Percentiles rank a stretch among this genome's conserved stretches.
Conservation (phyloP, 2,888 invertebrate genomes). For the Xylota sylvarum region DNA sequence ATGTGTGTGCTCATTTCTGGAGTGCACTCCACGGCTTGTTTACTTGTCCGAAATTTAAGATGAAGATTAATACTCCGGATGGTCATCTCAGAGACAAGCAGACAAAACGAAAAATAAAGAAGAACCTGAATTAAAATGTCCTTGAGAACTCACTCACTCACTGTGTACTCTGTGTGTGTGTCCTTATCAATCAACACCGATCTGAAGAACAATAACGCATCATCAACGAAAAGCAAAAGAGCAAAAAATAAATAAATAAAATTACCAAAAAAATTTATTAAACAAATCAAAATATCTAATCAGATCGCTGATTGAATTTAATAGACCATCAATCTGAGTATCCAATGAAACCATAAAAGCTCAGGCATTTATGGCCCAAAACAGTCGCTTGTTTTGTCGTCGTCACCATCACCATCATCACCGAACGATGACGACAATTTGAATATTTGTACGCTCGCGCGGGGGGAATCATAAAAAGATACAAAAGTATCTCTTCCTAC, state of each 20-base stretch:
- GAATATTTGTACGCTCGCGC: constrained; percentile 33
- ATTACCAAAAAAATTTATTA: constrained; percentile 33
- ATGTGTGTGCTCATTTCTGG: background rate
- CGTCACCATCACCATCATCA: background rate
- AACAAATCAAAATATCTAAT: constrained; percentile 53
- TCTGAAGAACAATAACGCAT: constrained; percentile 31
- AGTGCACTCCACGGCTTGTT: constrained; percentile 28
- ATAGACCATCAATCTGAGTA: constrained; percentile 68
- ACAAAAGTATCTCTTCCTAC: constrained; percentile 61
- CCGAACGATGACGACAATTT: constrained; percentile 39
- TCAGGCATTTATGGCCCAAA: constrained; percentile 40
- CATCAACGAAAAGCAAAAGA: background rate
- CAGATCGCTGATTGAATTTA: constrained; percentile 71
- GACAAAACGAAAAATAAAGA: background rate
- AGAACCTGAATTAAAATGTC: constrained; percentile 31
- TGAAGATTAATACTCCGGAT: constrained; percentile 13
- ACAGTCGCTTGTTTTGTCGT: background rate
- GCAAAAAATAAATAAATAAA: too few species aligned
- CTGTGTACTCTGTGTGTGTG: background rate
- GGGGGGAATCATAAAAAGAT: constrained; percentile 40
- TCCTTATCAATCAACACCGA: constrained; percentile 64
- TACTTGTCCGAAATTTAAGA: constrained; percentile 32
- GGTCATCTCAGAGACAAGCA: constrained; percentile 4
- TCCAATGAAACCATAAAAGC: constrained; percentile 54
- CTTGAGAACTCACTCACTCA: constrained; percentile 45